These are phyloP conservation scores for Dendropsophus ebraccatus DNA, from an alignment of 2,113 vertebrate genomes.

Conservation along the genomic window DNA sequence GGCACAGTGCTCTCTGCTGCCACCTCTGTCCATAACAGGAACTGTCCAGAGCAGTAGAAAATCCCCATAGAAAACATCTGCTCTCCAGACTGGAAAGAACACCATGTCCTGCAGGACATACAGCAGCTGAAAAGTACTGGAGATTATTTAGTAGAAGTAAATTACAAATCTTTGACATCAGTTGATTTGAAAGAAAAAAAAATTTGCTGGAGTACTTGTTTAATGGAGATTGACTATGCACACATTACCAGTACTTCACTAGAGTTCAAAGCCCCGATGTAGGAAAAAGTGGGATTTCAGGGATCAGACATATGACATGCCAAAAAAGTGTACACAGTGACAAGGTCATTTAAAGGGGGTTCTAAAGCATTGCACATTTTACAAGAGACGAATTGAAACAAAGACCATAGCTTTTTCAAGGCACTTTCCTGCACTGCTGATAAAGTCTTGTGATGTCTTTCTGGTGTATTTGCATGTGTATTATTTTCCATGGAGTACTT, in stretches of 20 bases:
- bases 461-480: background rate
- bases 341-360: background rate
- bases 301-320: background rate
- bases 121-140: no score
- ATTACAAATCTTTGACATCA: no score
- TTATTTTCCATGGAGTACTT: background rate
- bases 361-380: background rate
- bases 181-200: no score
- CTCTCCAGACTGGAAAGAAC: no score
- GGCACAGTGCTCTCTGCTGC: no score
- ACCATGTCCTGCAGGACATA: no score
- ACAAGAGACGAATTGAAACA: background rate
- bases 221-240: no score
- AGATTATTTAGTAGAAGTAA: no score
- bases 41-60: no score
- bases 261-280: background rate
- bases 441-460: background rate
- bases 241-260: background rate
- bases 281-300: background rate
- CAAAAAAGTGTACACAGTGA: background rate
- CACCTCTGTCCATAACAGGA: no score
- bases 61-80: no score
- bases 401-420: background rate
- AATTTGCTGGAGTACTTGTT: no score
- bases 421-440: background rate